Conservation (phyloP, 2,888 invertebrate species). For the Cartodere bifasciata region DNA sequence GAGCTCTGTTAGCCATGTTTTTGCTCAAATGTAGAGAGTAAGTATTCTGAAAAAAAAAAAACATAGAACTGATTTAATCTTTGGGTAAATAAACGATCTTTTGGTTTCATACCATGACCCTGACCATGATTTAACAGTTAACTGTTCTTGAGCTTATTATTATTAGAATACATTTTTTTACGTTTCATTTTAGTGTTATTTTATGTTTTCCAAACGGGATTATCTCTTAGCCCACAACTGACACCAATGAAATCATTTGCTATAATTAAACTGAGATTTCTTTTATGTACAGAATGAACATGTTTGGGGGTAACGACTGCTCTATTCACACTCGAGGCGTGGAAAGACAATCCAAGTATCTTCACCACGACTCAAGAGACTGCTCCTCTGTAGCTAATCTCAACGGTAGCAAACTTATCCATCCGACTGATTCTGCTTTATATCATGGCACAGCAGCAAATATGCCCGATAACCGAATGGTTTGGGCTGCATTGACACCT, state of each 20-base stretch:
- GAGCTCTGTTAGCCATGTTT: constrained; percentile 63
- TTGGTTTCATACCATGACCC: too few relatives aligned
- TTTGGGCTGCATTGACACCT: constrained; percentile 75
- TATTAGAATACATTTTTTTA: too few relatives aligned
- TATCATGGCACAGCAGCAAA: constrained; percentile 24
- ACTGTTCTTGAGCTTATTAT: too few relatives aligned
- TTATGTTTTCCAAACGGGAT: too few relatives aligned
- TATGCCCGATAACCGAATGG: constrained; percentile 32
- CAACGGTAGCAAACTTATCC: constrained; percentile 30
- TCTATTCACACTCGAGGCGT: constrained; percentile 37
- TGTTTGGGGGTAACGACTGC: constrained; percentile 44
- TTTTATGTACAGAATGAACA: constrained; percentile 33
- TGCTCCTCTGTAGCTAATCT: constrained; percentile 34
- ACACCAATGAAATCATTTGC: too few relatives aligned
- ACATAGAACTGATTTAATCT: too few relatives aligned
- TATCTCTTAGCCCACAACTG: too few relatives aligned
- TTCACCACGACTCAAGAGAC: constrained; percentile 33
- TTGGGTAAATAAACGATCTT: constrained; percentile 2
- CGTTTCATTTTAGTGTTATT: too few relatives aligned
- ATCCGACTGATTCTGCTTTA: constrained; percentile 29
- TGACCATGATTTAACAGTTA: too few relatives aligned
- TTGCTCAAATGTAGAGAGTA: constrained; percentile 76
- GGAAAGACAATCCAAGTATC: constrained; percentile 29
- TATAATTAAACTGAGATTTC: too few relatives aligned
- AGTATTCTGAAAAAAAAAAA: too few relatives aligned